Percentiles rank a stretch among this genome's conserved stretches.
Evolutionary conservation across 2,113 vertebrate genomes (phyloP).

Genomic region (Ibidorhyncha struthersii): DNA sequence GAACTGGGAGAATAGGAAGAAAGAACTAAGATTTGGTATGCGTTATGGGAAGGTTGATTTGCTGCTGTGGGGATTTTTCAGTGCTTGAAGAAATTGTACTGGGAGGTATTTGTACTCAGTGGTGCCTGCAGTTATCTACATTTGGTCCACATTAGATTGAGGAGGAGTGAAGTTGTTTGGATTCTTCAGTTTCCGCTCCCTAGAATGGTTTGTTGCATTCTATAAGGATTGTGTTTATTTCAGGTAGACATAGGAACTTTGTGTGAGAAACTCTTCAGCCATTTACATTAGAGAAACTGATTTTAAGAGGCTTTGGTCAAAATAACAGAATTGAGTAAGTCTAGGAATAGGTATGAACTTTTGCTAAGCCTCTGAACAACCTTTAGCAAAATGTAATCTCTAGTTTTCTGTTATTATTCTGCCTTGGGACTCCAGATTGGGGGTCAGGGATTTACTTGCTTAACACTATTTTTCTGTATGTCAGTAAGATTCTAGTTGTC

Average conservation of each 20-base stretch:
- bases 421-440: background rate
- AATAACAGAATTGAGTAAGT: background rate
- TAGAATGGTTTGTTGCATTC: background rate
- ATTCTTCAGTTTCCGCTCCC: background rate
- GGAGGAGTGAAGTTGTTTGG: background rate
- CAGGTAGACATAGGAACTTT: background rate
- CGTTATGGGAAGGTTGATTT: background rate
- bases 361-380: background rate
- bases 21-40: background rate
- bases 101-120: background rate
- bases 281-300: background rate
- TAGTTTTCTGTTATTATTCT: background rate
- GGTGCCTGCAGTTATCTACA: background rate
- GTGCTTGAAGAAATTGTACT: background rate
- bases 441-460: background rate
- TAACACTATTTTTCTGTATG: rapidly evolving
- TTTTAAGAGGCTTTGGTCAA: background rate
- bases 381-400: background rate
- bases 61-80: background rate
- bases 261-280: background rate
- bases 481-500: background rate
- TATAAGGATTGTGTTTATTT: background rate
- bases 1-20: background rate
- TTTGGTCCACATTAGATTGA: background rate
- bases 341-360: background rate